Evolutionary conservation across 1,140 invertebrate genomes (phyloP).

Genomic region (Melanaphis sacchari): DNA sequence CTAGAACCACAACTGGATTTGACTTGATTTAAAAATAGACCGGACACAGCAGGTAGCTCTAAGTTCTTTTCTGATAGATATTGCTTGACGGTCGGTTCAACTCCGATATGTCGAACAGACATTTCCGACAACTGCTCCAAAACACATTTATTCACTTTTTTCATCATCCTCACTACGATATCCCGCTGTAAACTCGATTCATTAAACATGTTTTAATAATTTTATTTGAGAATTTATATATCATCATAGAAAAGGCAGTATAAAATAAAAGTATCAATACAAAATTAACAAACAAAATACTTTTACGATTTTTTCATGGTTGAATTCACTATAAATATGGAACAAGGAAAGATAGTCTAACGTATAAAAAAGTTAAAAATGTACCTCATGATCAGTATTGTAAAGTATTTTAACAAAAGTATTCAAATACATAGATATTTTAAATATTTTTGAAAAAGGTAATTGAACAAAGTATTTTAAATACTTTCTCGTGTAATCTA

Average conservation of each 20-base stretch:
- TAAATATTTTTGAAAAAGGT: too few species aligned
- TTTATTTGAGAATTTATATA: neutral
- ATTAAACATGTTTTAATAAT: neutral
- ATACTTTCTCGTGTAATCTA: too few species aligned
- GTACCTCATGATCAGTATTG: too few species aligned
- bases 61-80: conserved; percentile 60
- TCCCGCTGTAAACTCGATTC: conserved; percentile 2
- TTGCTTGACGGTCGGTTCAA: conserved; percentile 60
- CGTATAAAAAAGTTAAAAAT: too few species aligned
- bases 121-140: conserved; percentile 62
- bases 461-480: too few species aligned
- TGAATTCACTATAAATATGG: too few species aligned
- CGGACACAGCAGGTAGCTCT: conserved; percentile 55
- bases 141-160: conserved; percentile 61
- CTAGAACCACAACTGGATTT: conserved; percentile 39
- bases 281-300: too few species aligned
- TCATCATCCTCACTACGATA: conserved; percentile 52
- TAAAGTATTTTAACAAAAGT: too few species aligned
- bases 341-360: too few species aligned
- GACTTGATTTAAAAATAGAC: neutral
- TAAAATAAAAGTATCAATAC: neutral
- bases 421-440: too few species aligned
- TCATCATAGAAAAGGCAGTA: neutral
- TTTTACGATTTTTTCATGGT: too few species aligned
- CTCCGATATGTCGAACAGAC: conserved; percentile 60